These are phyloP conservation scores for Babyrousa celebensis DNA, from an alignment of 2,797 vertebrate species.

Conservation along the genomic window DNA sequence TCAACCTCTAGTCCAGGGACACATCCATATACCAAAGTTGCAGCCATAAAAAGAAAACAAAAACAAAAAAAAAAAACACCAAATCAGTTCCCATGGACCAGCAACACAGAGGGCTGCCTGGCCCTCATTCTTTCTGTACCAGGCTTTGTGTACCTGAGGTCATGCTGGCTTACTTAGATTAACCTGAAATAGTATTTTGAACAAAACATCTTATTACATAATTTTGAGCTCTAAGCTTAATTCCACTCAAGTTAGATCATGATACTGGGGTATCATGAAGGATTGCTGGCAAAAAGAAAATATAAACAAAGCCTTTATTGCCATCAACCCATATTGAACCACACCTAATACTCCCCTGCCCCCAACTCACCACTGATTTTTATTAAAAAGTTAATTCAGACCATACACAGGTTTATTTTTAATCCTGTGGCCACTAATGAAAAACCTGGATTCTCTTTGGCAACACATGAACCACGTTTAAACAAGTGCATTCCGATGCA, in stretches of 20 bases:
- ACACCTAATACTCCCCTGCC: constrained; percentile 30
- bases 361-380: constrained; percentile 42
- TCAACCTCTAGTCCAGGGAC: no score
- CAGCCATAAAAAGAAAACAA: no score
- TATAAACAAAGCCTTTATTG: constrained; percentile 1
- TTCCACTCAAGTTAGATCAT: constrained; percentile 60
- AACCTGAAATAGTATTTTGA: constrained; percentile 50
- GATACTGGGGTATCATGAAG: background rate
- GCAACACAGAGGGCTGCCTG: background rate
- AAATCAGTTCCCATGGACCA: background rate
- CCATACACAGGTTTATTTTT: constrained; percentile 48
- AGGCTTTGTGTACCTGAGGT: constrained; percentile 9
- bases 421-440: constrained; percentile 23
- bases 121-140: background rate
- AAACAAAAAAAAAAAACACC: background rate
- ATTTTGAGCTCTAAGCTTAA: constrained; percentile 58
- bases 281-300: constrained; percentile 59
- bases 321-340: constrained; percentile 49
- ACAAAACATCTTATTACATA: constrained; percentile 30
- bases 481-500: constrained; percentile 44
- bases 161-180: background rate
- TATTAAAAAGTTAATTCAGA: constrained; percentile 72
- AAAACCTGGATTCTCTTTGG: constrained; percentile 59
- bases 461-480: constrained; percentile 48
- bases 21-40: no score